Conservation (phyloP, 2,888 invertebrate species). For the Marasmarcha lunaedactyla region DNA sequence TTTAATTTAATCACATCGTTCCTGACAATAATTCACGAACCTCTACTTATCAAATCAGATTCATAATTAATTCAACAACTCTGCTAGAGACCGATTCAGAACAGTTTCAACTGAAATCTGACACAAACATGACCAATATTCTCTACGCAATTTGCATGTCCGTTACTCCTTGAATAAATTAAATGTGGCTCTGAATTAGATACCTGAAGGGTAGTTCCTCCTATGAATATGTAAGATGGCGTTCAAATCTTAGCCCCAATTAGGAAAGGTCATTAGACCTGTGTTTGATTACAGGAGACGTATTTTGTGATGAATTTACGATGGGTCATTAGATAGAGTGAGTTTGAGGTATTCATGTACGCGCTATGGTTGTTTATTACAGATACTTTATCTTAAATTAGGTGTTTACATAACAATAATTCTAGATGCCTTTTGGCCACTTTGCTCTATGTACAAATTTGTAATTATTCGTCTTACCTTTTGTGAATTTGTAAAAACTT, state of each 20-base stretch:
- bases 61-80: background rate
- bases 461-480: too few species aligned
- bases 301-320: conserved; percentile 26
- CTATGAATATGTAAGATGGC: conserved; percentile 69
- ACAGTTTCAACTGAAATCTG: conserved; percentile 34
- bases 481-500: too few species aligned
- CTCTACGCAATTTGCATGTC: conserved; percentile 62
- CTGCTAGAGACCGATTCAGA: conserved; percentile 43
- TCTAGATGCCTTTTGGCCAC: too few species aligned
- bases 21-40: too few species aligned
- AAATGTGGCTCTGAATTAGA: too few species aligned
- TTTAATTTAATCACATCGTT: too few species aligned
- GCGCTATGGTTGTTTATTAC: too few species aligned
- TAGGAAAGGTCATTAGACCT: conserved; percentile 57
- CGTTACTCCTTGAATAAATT: conserved; percentile 63
- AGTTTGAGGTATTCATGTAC: too few species aligned
- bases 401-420: too few species aligned
- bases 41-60: background rate
- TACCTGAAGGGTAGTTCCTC: conserved; percentile 48
- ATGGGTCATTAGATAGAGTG: conserved; percentile 8
- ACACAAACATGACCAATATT: conserved; percentile 60
- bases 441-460: too few species aligned
- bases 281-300: conserved; percentile 47
- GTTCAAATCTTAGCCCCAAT: conserved; percentile 66
- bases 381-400: too few species aligned